These are phyloP conservation scores for Trachelipus rathkii DNA, from an alignment of 1,140 invertebrate species.

Conservation along the genomic window DNA sequence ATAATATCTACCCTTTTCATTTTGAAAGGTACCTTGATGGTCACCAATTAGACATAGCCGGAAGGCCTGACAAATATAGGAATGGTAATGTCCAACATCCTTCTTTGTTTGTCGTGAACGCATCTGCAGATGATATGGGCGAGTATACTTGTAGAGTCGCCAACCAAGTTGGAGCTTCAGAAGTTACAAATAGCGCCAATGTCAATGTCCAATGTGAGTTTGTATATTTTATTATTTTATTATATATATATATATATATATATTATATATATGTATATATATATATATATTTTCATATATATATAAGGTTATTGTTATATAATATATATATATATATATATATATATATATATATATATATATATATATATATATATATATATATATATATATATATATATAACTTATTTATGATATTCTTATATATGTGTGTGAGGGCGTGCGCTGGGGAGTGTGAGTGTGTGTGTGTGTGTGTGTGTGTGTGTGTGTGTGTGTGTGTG, in stretches of 20 bases:
- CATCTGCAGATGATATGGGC: slow-evolving; percentile 70
- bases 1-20: background rate
- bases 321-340: too few relatives aligned
- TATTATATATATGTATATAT: slow-evolving; percentile 22
- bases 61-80: slow-evolving; percentile 61
- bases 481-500: too few relatives aligned
- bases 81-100: slow-evolving; percentile 69
- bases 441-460: too few relatives aligned
- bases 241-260: too few relatives aligned
- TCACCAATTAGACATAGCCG: slow-evolving; percentile 61
- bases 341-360: background rate
- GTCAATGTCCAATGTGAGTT: slow-evolving; percentile 76
- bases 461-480: too few relatives aligned
- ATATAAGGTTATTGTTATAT: too few relatives aligned
- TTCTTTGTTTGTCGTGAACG: slow-evolving; percentile 69
- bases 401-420: background rate
- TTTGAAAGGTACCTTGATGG: slow-evolving; percentile 64
- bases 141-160: slow-evolving; percentile 72
- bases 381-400: slow-evolving; percentile 10
- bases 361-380: slow-evolving; percentile 21
- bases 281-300: slow-evolving; percentile 23
- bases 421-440: background rate
- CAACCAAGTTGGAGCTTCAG: slow-evolving; percentile 68
- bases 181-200: slow-evolving; percentile 64
- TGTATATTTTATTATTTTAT: background rate